Base-by-base conservation (phyloP, 2,888 invertebrate species). In the Latrodectus elegans region DNA sequence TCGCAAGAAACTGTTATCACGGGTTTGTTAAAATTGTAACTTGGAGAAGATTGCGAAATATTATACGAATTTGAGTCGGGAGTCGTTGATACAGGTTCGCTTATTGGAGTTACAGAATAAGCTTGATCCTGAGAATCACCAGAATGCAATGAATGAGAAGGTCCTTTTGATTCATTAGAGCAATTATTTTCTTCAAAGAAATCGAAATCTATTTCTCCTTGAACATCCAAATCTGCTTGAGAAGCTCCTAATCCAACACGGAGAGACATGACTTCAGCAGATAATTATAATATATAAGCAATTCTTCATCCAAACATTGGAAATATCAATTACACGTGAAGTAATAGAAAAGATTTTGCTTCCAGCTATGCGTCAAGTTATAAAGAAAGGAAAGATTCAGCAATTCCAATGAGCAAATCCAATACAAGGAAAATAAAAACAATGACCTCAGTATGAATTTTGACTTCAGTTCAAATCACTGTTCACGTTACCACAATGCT, bases 121-220 rank as follows among this genome's bases (percentile, higher is more conserved):
- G 14, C 8, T n/a, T 26, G 22, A 17, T 14, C 8, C 4, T 71
- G 53, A 17, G 8, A 10, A 38, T 81, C 49, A 15, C 15, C 65
- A 15, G 17, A 51, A 11, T 52, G 17, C 26, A 53, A 12, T 10
- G 49, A 11, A 10, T 17, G 17, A 11, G 67, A 78, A 22, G 9
- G 67, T 53, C 55, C 73, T 51, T 68, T 73, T n/a, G 60, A 26
- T 26, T 53, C 79, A 70, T 53, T 70, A 17, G 74, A 51, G 22
- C 22, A 52, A 52, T 85, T 81, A 65, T 71, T 84, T 65, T 76
- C 89, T 53, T 89, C 90, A 86, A 90, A 90, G 70, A 90, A 90
- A 67, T 90, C 90, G 55, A 90, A 90, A 76, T 90, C 90, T 51
- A 90, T 89, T 83, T 90, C 90, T 26, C 90, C 90, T 77, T 90